Base-by-base conservation (phyloP, 1,140 invertebrate species). In the Ceratina calcarata region DNA sequence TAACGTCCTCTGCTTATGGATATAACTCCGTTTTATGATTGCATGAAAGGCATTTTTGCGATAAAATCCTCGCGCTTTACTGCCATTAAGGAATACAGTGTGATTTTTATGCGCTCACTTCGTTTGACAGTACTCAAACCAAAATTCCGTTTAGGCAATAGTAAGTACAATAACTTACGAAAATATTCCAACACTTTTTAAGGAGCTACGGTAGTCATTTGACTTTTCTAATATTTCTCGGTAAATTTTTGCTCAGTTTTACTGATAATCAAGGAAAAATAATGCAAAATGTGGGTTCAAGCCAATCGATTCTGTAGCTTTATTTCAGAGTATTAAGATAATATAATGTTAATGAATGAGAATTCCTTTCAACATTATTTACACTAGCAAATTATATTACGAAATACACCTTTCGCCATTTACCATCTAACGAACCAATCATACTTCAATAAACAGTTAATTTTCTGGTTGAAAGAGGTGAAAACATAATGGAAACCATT, bases 41-140 rank as follows among this genome's bases (percentile, higher is more conserved):
- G 62, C 27, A 37, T 67, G 71, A 79, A 74, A 79, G 64, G 27
- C 78, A 60, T 74, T 79, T 79, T 79, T 67, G 70, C 66, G 74
- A 79, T 79, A 79, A 79, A 79, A 79, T 74, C 55, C 78, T n/a
- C 18, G 7, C 37, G 24, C 53, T 66, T 74, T 74, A 79, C 45
- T 53, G 8, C 16, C 61, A 62, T 58, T 79, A 53, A 74, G 64
- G 71, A 73, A 37, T 79, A 66, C 78, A 67, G 51, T 66, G 70
- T 74, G 78, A 74, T 66, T 66, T 73, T 74, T 74, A 66, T 74
- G 10, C 10, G 61, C 3, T 10, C 61, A 3, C 45, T 60, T 22
- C 53, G 78, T 53, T 66, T 22, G n/a, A 22, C 45, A 24, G 15
- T 37, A 6, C 55, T 58, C 3, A 18, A 67, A 16, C 20, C 6